phyloP scores from a whole-genome alignment of 2,888 invertebrate species.

The Seira musarum region DNA sequence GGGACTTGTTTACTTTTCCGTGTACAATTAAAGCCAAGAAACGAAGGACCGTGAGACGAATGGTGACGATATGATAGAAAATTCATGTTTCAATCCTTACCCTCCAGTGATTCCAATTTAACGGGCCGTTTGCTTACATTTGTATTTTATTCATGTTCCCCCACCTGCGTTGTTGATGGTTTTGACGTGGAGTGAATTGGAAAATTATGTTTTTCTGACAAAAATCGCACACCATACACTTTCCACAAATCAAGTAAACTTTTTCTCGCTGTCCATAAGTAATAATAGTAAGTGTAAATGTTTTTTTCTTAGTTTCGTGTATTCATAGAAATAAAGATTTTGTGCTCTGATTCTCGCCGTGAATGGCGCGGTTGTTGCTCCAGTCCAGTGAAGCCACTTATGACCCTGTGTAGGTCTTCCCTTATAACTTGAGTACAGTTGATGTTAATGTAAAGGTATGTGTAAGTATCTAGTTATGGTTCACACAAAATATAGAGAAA shows the following conservation, averaged over 20 bases:
- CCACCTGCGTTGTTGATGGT: background rate
- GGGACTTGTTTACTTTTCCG: background rate
- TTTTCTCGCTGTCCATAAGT: background rate
- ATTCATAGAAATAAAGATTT: too few species aligned
- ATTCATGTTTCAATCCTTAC: too few species aligned
- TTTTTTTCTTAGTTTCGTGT: too few species aligned
- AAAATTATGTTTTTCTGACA: background rate
- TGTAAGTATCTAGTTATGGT: too few species aligned
- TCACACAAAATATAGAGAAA: background rate
- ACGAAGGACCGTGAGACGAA: too few species aligned
- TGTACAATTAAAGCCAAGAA: too few species aligned
- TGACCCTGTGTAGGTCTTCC: background rate
- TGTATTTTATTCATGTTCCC: background rate
- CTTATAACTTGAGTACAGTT: background rate
- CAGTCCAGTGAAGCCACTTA: background rate
- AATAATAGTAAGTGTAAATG: background rate
- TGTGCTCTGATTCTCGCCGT: too few species aligned
- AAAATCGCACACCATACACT: background rate
- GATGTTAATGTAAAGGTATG: too few species aligned
- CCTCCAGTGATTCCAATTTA: too few species aligned
- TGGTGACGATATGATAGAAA: too few species aligned
- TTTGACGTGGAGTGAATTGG: background rate
- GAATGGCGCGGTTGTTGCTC: background rate
- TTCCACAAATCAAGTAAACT: background rate
- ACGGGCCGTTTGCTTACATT: too few species aligned